These are phyloP conservation scores for Dolichotis patagonum DNA, from an alignment of 2,113 vertebrate species.

Conservation along the genomic window DNA sequence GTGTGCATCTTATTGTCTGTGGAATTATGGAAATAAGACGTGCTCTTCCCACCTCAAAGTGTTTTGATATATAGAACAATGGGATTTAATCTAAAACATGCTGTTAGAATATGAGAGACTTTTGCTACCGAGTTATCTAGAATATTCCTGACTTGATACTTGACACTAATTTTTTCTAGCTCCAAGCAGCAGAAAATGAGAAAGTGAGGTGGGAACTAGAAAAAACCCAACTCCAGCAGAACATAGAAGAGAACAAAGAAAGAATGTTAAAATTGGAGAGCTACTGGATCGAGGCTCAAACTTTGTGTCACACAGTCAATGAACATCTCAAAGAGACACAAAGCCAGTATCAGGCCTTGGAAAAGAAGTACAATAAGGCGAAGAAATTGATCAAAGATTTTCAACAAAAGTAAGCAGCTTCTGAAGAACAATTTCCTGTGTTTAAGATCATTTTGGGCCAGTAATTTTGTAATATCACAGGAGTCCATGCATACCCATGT, in stretches of 20 bases:
- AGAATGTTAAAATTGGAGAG: constrained; percentile 98
- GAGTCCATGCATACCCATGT: neutral
- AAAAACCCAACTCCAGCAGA: constrained; percentile 96
- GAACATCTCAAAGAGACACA: constrained; percentile 99
- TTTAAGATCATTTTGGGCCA: neutral
- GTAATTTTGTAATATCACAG: neutral
- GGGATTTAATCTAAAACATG: neutral
- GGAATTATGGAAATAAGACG: constrained; percentile 29
- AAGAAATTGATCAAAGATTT: constrained; percentile 99
- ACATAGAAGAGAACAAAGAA: constrained; percentile 98
- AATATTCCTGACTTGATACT: constrained; percentile 57
- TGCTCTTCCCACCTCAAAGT: neutral
- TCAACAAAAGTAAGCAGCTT: constrained; percentile 96
- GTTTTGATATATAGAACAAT: neutral
- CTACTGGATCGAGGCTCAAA: constrained; percentile 99
- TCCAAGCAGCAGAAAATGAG: constrained; percentile 95
- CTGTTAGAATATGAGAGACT: neutral
- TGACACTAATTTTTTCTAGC: constrained; percentile 84
- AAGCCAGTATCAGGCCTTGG: constrained; percentile 96
- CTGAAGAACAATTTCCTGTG: neutral
- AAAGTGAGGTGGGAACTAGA: constrained; percentile 98
- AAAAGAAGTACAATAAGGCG: constrained; percentile 99
- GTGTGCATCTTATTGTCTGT: neutral
- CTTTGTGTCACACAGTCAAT: constrained; percentile 97
- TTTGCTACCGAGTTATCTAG: neutral